Base-by-base conservation (phyloP, 1,140 invertebrate species). In the Drosophila funebris region DNA sequence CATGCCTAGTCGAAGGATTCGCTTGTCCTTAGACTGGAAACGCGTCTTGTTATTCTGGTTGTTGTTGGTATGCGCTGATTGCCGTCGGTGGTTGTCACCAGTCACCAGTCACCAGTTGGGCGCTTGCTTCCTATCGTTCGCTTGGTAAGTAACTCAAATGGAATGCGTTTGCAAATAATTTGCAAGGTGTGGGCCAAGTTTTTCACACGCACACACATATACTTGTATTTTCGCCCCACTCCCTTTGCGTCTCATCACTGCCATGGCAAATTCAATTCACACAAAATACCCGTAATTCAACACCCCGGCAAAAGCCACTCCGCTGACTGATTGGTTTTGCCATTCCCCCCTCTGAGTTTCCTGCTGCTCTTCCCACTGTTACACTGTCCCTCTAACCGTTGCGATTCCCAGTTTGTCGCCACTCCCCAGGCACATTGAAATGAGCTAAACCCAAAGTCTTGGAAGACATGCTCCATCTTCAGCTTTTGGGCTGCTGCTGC, bases 201-300 rank as follows among this genome's bases (percentile, higher is more conserved):
- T 46, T 20, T 2, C 16, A 11, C 24, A 44, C n/a, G 16, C 13
- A 39, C 50, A 64, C 33, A 36, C 20, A 48, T 6, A 54, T 39
- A 33, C 2, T n/a, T n/a, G n/a, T n/a, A n/a, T n/a, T n/a, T n/a
- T n/a, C n/a, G n/a, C n/a, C n/a, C n/a, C n/a, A n/a, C n/a, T n/a
- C n/a, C n/a, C n/a, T 48, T 48, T 52, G 14, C 18, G 18, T 39
- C 31, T 33, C 14, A 18, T 20, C 18, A 22, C 20, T 37, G 67
- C 76, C 67, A 75, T 85, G 81, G 82, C 83, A 87, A 85, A 87
- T 88, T 87, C 83, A 87, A 87, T 87, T 87, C 82, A 82, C 83
- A 82, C 83, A 87, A 87, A 87, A 87, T 87, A 82, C 82, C 78
- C 82, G 82, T 87, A 88, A 87, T 87, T 87, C 83, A 87, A 87